Evolutionary conservation across 2,113 vertebrate species (phyloP).

Genomic region (Coptodon bakossiorum): DNA sequence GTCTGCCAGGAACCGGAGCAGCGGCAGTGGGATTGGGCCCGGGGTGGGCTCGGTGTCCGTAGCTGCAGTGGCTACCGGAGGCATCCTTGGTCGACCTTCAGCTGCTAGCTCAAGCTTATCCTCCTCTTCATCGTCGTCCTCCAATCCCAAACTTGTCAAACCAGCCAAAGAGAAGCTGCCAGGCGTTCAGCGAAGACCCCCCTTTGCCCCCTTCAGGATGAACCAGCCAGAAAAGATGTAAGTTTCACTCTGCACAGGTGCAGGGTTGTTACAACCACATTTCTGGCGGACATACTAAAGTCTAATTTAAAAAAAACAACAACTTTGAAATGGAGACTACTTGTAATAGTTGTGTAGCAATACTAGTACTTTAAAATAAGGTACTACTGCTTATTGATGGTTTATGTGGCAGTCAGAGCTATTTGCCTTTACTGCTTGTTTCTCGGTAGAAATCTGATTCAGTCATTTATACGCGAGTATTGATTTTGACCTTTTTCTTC

Average conservation of each 20-base stretch:
- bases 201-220: slow-evolving; percentile 80
- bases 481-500: neutral
- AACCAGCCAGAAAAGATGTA: slow-evolving; percentile 85
- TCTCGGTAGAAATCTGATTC: neutral
- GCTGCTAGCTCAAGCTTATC: slow-evolving; percentile 62
- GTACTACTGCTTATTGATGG: neutral
- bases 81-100: slow-evolving; percentile 74
- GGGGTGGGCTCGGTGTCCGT: slow-evolving; percentile 49
- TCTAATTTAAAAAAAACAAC: neutral
- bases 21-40: slow-evolving; percentile 71
- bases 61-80: slow-evolving; percentile 69
- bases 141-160: slow-evolving; percentile 88
- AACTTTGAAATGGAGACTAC: neutral
- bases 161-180: slow-evolving; percentile 96
- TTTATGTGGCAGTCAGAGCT: neutral
- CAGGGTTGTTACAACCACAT: neutral
- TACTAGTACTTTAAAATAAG: neutral
- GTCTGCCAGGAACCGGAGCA: slow-evolving; percentile 76
- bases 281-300: neutral
- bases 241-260: slow-evolving; percentile 53
- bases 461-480: neutral
- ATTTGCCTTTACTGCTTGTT: neutral
- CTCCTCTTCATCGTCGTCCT: slow-evolving; percentile 75
- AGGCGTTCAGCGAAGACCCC: slow-evolving; percentile 81
- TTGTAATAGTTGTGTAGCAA: neutral